phyloP scores from a whole-genome alignment of 2,888 invertebrate genomes.

The Tetrapedia diversipes region DNA sequence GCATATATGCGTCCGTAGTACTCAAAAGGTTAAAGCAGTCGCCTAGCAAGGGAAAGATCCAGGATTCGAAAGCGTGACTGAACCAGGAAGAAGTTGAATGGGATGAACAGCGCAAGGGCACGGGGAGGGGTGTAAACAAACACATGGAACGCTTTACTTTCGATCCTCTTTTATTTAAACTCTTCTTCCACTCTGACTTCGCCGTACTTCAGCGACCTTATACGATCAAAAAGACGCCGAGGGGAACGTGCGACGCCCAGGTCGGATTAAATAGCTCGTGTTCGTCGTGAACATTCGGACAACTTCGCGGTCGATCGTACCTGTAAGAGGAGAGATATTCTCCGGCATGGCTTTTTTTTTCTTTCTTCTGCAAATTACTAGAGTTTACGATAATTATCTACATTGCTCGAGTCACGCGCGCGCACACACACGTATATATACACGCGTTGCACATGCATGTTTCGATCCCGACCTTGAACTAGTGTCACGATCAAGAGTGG shows the following conservation, averaged over 20 bases:
- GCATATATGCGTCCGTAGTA: no score
- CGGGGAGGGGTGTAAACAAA: slow-evolving; percentile 14
- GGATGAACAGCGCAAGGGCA: no score
- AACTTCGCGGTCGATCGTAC: slow-evolving; percentile 30
- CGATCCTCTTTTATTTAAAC: slow-evolving; percentile 68
- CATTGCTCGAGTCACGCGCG: slow-evolving; percentile 67
- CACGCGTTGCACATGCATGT: slow-evolving; percentile 60
- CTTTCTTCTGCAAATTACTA: slow-evolving; percentile 67
- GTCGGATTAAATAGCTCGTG: slow-evolving; percentile 50
- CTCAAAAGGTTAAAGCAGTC: no score
- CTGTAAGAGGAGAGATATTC: slow-evolving; percentile 5
- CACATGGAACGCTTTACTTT: slow-evolving; percentile 30
- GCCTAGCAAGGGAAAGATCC: no score
- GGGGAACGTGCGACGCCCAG: slow-evolving; percentile 35
- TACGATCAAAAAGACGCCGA: slow-evolving; percentile 58
- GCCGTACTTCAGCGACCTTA: slow-evolving; percentile 53
- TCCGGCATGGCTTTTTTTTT: slow-evolving; percentile 40
- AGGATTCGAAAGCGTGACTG: no score
- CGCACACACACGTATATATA: slow-evolving; percentile 67
- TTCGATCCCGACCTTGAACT: slow-evolving; percentile 51
- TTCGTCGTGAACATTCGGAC: slow-evolving; percentile 46
- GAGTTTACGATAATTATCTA: slow-evolving; percentile 67
- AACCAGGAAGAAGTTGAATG: neutral
- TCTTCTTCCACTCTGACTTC: slow-evolving; percentile 53
- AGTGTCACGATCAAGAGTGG: slow-evolving; percentile 26